phyloP scores from a whole-genome alignment of 2,113 vertebrate genomes.

The Macquaria australasica region DNA sequence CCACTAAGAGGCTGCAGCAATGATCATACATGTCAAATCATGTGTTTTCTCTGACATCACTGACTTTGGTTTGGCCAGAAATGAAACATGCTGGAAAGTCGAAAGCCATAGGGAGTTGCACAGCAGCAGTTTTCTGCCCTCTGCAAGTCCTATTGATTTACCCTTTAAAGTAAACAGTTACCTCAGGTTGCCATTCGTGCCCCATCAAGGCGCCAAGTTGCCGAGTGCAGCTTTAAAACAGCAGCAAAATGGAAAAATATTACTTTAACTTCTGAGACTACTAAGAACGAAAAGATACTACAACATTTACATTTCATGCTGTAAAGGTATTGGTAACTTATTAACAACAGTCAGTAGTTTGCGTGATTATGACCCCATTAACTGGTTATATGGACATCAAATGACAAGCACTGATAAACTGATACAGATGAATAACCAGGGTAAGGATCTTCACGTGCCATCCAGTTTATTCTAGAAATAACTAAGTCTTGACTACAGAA shows the following conservation, averaged over 20 bases:
- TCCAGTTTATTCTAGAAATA: not conserved
- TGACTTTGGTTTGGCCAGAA: not conserved
- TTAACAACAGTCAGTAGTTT: slow-evolving; percentile 11
- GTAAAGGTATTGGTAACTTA: not conserved
- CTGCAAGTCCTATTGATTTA: slow-evolving; percentile 35
- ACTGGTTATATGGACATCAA: slow-evolving; percentile 16
- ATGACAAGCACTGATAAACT: not conserved
- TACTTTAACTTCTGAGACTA: not conserved
- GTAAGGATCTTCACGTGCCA: not conserved
- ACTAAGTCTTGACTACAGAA: slow-evolving; percentile 21
- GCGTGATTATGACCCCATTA: slow-evolving; percentile 8
- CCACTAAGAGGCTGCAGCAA: not conserved
- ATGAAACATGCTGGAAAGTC: not conserved
- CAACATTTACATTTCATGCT: not conserved
- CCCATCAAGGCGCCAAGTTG: not conserved
- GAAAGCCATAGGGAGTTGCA: slow-evolving; percentile 11
- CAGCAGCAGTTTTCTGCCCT: slow-evolving; percentile 19
- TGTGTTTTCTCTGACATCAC: not conserved
- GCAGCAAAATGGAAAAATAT: not conserved
- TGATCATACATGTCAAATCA: not conserved
- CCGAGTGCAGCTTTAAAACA: slow-evolving; percentile 10
- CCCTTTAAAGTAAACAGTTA: slow-evolving; percentile 41
- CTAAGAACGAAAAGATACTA: not conserved
- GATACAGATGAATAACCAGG: not conserved
- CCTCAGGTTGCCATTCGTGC: slow-evolving; percentile 28